Base-by-base conservation (phyloP, 2,797 vertebrate genomes). In the Notoglanidium macrostoma region DNA sequence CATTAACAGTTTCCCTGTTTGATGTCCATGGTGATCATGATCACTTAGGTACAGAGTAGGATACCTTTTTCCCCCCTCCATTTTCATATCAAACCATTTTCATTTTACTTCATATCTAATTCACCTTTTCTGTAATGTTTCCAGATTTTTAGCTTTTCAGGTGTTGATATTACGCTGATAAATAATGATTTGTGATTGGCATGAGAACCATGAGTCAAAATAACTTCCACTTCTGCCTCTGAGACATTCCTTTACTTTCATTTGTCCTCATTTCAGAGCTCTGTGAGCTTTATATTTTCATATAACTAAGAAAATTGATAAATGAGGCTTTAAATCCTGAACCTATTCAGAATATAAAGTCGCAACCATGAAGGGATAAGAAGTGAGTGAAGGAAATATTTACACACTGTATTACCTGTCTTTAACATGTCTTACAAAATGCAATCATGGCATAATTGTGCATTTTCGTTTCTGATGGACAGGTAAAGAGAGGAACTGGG, bases 401-500 rank as follows among this genome's bases (percentile, higher is more conserved):
- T 26, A 44, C 4, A 61, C 55, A 26, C 32, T 35, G 8, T 32
- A 5, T 32, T 55, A 17, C 1, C 46, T n/a, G 19, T 55, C 77
- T 40, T 40, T 14, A 26, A 44, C 0, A 2, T 44, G 57, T 63
- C 57, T 4, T 46, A 17, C 54, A 23, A 21, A 23, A 80, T 4
- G 29, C 17, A 6, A 3, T 78, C 17, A 19, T 78, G 29, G 23
- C 21, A n/a, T n/a, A n/a, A 9, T 5, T 65, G 59, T 86, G 89
- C n/a, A 68, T 87, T 49, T 86, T 76, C 21, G 19, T 74, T 76
- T 70, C 79, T 83, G 21, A 65, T 59, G 23, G 35, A 73, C 40
- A 83, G 68, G 44, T 40, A 11, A n/a, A 59, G 8, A 70, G 57
- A 68, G 15, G 12, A 55, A 83, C 1, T 8, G 3, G 35, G 6